Conservation (phyloP, 2,888 invertebrate species). For the Cistogaster globosa region DNA sequence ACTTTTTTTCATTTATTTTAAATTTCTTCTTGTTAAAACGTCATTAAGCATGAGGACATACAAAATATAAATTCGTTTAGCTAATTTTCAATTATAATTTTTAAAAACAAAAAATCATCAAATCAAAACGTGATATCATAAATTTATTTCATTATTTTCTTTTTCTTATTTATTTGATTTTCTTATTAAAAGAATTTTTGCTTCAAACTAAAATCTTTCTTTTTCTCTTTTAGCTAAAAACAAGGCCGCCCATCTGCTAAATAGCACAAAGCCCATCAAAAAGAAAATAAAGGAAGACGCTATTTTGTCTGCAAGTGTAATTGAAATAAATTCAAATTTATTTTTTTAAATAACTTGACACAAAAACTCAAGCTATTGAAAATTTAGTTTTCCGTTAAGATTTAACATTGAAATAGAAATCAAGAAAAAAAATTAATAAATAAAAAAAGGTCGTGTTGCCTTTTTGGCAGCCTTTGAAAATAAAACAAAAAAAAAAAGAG, state of each 20-base stretch:
- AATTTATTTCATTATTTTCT: constrained; percentile 16
- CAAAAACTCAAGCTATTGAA: constrained; percentile 14
- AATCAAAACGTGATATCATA: constrained; percentile 68
- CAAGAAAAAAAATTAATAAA: background rate
- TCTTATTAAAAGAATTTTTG: constrained; percentile 21
- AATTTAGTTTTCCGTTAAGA: background rate
- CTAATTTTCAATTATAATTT: constrained; percentile 4
- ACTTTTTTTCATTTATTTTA: background rate
- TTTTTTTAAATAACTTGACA: background rate
- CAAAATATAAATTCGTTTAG: background rate
- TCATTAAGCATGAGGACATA: constrained; percentile 22
- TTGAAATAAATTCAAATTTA: constrained; percentile 15
- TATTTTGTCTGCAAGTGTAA: constrained; percentile 59
- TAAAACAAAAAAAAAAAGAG: background rate
- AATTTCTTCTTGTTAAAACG: constrained; percentile 18
- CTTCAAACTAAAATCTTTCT: constrained; percentile 2
- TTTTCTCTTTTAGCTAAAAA: constrained; percentile 13
- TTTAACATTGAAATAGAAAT: constrained; percentile 35
- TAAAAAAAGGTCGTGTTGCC: constrained; percentile 59
- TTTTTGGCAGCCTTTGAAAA: constrained; percentile 56
- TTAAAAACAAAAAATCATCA: constrained; percentile 57
- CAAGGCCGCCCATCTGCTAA: constrained; percentile 55
- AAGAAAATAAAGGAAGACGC: constrained; percentile 57
- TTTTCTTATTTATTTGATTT: constrained; percentile 2
- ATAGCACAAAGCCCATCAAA: background rate